A percentile compares a stretch with the other conserved stretches of the same genome.
Conservation (phyloP, 23 tunicate genomes). For the Phallusia fumigata region DNA sequence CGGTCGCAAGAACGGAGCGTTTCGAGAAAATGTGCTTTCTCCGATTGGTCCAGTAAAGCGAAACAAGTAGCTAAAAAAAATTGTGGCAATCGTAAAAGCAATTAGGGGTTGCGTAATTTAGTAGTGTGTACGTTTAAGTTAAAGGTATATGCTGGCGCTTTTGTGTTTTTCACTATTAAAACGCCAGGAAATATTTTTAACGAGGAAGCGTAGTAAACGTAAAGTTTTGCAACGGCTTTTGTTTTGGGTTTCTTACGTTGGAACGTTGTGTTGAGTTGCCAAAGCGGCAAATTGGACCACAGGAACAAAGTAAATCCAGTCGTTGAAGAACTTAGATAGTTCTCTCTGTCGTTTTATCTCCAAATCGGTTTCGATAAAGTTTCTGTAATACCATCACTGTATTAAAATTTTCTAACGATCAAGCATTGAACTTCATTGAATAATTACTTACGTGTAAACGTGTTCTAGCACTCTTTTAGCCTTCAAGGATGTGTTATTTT, state of each 20-base stretch:
- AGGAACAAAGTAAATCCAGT: not conserved
- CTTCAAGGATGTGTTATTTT: not conserved
- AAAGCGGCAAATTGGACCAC: not conserved
- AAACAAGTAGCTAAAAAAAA: not conserved
- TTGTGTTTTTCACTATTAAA: no score
- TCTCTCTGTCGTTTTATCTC: conserved; percentile 1
- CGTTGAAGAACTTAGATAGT: not conserved
- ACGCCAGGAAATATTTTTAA: no score
- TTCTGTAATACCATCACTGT: not conserved
- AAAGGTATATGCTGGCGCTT: no score
- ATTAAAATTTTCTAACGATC: no score
- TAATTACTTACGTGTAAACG: not conserved
- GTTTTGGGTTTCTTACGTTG: not conserved
- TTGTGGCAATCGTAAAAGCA: no score
- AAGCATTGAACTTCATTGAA: no score
- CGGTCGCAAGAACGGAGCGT: not conserved
- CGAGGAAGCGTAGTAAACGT: not conserved
- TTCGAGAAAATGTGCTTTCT: not conserved
- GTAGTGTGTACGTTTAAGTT: no score
- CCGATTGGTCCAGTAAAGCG: not conserved
- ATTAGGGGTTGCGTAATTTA: no score
- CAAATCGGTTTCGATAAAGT: not conserved
- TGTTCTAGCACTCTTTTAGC: not conserved
- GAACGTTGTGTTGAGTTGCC: not conserved
- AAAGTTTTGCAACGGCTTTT: not conserved